phyloP scores from a whole-genome alignment of 2,888 invertebrate genomes.

The Thelaira solivaga region DNA sequence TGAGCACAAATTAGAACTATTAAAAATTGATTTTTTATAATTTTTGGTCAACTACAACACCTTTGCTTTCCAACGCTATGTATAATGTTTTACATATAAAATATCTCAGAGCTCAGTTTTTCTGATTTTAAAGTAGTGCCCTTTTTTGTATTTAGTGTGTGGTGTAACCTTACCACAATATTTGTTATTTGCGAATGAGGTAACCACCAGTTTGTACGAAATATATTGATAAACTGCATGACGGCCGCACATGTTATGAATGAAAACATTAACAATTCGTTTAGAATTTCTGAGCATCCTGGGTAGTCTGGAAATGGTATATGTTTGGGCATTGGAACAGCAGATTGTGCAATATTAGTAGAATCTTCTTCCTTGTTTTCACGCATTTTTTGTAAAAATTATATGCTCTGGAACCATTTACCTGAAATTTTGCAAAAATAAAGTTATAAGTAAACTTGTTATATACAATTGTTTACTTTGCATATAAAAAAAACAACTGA shows the following conservation, averaged over 20 bases:
- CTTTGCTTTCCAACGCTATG: too few species aligned
- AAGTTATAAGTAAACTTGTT: too few species aligned
- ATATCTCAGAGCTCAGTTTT: too few species aligned
- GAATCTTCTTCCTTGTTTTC: slow-evolving; percentile 51
- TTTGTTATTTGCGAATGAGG: slow-evolving; percentile 93
- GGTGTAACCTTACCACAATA: slow-evolving; percentile 84
- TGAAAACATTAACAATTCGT: slow-evolving; percentile 90
- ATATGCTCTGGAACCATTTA: not conserved
- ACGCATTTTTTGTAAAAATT: slow-evolving; percentile 26
- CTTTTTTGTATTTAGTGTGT: not conserved
- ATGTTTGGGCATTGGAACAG: slow-evolving; percentile 81
- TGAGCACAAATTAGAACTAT: too few species aligned
- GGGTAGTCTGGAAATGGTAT: slow-evolving; percentile 89
- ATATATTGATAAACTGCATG: slow-evolving; percentile 95
- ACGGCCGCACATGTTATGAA: slow-evolving; percentile 88
- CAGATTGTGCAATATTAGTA: slow-evolving; percentile 6
- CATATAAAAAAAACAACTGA: too few species aligned
- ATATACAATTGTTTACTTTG: too few species aligned
- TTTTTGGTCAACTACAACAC: too few species aligned
- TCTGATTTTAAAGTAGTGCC: too few species aligned
- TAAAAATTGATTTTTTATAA: too few species aligned
- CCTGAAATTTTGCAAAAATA: not conserved
- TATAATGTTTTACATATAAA: too few species aligned
- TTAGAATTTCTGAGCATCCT: slow-evolving; percentile 87
- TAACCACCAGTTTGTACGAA: slow-evolving; percentile 98